phyloP scores from a whole-genome alignment of 2,797 vertebrate species.

The Premnoplex brunnescens region DNA sequence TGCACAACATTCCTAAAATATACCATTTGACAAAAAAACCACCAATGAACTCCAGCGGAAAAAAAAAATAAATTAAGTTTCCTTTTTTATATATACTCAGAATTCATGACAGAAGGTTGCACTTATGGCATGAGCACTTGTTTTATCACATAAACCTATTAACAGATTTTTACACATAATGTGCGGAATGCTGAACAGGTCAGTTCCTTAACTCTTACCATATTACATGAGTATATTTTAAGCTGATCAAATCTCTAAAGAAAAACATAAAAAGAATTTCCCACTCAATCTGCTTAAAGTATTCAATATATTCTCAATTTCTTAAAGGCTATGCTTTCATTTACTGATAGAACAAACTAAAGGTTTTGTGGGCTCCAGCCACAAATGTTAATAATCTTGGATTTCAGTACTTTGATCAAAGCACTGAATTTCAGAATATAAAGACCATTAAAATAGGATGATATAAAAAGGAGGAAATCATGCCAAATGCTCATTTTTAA shows the following conservation, averaged over 20 bases:
- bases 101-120: not conserved
- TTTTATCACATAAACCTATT: not conserved
- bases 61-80: not conserved
- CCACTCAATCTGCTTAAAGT: not conserved
- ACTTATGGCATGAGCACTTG: fast-evolving
- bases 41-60: not conserved
- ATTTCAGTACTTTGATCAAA: not conserved
- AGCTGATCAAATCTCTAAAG: not conserved
- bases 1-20: not conserved
- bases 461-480: not conserved
- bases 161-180: not conserved
- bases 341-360: not conserved
- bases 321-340: not conserved
- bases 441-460: not conserved
- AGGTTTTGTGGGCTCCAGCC: not conserved
- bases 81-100: not conserved
- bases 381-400: not conserved
- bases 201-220: not conserved
- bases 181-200: not conserved
- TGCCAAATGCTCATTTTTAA: not conserved
- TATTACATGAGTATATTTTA: not conserved
- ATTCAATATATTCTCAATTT: not conserved
- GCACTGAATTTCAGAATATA: not conserved
- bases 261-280: not conserved
- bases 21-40: not conserved